Conservation (phyloP, 2,113 vertebrate genomes). For the Dermatemys mawii region DNA sequence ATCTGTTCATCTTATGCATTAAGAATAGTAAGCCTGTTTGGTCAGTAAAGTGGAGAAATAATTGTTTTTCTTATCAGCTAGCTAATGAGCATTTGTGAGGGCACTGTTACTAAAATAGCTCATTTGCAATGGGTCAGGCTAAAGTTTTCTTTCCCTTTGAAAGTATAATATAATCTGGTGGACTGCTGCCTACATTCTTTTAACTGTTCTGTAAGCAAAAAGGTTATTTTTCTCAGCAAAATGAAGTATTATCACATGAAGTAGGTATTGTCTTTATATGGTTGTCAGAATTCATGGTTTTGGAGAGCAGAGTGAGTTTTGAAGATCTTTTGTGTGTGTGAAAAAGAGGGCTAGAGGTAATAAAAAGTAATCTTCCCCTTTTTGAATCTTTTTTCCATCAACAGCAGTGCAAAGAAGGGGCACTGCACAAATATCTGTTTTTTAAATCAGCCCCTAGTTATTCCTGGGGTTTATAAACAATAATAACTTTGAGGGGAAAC, state of each 20-base stretch:
- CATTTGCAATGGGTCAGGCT: neutral
- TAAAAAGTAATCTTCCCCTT: neutral
- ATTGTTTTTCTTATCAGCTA: neutral
- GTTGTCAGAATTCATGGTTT: conserved; percentile 16
- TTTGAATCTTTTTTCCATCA: neutral
- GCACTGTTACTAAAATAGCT: conserved; percentile 12
- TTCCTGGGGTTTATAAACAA: neutral
- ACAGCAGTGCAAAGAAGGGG: neutral
- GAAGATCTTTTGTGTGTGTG: too few species aligned
- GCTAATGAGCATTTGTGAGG: conserved; percentile 18
- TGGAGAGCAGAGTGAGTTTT: neutral
- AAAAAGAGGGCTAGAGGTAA: neutral
- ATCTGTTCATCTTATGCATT: conserved; percentile 1
- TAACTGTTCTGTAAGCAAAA: conserved; percentile 13
- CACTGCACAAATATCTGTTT: neutral
- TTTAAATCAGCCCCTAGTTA: neutral
- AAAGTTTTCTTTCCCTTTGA: neutral
- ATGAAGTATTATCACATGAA: conserved; percentile 1
- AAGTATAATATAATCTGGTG: conserved; percentile 24
- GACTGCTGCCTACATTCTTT: conserved; percentile 45
- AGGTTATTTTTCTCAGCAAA: conserved; percentile 28
- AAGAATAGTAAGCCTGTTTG: neutral
- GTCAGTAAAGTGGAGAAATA: neutral
- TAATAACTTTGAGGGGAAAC: conserved; percentile 23
- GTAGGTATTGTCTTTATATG: neutral